phyloP scores from a whole-genome alignment of 2,797 vertebrate genomes.

The Myoxocephalus aenaeus region DNA sequence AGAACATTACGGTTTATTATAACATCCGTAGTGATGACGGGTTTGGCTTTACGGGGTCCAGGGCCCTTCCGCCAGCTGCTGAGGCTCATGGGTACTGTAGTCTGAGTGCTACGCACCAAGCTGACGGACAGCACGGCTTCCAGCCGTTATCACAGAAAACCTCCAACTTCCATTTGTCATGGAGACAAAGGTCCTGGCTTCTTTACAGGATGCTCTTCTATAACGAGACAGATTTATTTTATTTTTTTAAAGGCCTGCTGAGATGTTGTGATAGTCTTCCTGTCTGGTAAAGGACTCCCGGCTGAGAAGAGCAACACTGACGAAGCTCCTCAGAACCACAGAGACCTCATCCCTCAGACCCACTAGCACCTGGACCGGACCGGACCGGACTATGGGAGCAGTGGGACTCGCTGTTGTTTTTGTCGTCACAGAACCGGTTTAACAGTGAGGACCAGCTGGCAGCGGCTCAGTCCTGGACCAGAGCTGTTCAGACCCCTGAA shows the following conservation, averaged over 20 bases:
- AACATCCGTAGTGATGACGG: background rate
- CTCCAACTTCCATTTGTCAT: background rate
- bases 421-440: conserved; percentile 6
- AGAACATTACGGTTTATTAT: background rate
- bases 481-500: background rate
- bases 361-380: background rate
- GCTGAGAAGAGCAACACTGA: background rate
- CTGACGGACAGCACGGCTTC: no score
- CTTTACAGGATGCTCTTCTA: background rate
- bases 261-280: background rate
- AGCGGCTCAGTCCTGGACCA: conserved; percentile 20
- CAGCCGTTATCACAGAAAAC: background rate
- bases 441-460: background rate
- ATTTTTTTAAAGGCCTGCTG: no score
- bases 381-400: background rate
- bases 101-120: background rate
- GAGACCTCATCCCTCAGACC: background rate
- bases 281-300: background rate
- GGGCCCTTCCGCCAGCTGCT: background rate
- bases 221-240: background rate
- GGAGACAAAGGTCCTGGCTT: background rate
- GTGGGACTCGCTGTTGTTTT: background rate
- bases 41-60: no score
- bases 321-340: background rate
- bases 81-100: conserved; percentile 2